phyloP scores from a whole-genome alignment of 2,797 vertebrate genomes.

The Sardinella longiceps region DNA sequence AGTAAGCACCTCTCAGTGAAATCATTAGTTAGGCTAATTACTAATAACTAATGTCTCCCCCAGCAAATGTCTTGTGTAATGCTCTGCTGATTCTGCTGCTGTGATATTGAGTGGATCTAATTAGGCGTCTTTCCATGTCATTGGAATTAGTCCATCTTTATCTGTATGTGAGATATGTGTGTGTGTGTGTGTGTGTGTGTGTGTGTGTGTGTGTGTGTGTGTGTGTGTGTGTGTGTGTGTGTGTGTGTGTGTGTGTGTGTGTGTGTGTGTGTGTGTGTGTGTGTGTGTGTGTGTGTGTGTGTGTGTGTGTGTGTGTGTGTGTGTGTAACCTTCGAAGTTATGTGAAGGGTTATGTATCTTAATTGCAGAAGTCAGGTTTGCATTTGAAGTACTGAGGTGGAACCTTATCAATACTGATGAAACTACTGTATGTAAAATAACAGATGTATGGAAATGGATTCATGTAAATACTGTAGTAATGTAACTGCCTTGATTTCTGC shows the following conservation, averaged over 20 bases:
- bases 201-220: not conserved
- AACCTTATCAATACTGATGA: too few species aligned
- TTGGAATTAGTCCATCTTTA: not conserved
- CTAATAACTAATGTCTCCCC: not conserved
- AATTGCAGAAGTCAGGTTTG: not conserved
- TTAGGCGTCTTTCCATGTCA: not conserved
- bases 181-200: not conserved
- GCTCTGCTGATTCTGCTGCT: not conserved
- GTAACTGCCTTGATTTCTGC: too few species aligned
- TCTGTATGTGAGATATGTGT: not conserved
- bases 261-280: not conserved
- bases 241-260: not conserved
- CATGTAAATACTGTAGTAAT: too few species aligned
- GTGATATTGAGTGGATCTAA: conserved; percentile 24
- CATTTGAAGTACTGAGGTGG: not conserved
- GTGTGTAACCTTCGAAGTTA: too few species aligned
- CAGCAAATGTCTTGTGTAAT: conserved; percentile 14
- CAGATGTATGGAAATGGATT: too few species aligned
- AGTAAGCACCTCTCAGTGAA: not conserved
- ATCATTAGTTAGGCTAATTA: conserved; percentile 4
- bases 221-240: not conserved
- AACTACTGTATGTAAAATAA: too few species aligned
- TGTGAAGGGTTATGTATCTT: not conserved
- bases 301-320: not conserved
- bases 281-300: not conserved